Evolutionary conservation across 2,797 vertebrate genomes (phyloP).

Genomic region (Avahi laniger): DNA sequence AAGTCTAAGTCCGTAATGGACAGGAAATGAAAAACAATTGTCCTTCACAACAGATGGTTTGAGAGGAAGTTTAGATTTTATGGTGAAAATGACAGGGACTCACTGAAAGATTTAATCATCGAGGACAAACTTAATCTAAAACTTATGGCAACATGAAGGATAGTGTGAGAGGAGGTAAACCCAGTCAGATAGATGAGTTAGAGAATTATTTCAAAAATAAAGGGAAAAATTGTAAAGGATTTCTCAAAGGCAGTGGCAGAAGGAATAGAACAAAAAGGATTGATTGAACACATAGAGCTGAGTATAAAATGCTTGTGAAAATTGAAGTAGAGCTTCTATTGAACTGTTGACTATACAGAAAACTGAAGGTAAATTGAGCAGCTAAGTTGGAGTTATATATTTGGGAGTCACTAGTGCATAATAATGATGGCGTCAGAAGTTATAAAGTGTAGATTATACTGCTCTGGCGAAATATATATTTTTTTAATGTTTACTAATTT

Average conservation of each 20-base stretch:
- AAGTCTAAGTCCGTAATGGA: neutral
- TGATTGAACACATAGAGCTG: neutral
- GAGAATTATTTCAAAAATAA: neutral
- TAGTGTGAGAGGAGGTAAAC: neutral
- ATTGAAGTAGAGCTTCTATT: neutral
- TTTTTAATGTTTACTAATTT: neutral
- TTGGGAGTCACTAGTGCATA: neutral
- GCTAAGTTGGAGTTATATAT: neutral
- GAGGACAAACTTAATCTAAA: neutral
- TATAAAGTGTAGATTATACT: neutral
- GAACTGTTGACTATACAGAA: neutral
- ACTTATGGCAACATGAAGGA: neutral
- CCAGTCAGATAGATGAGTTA: neutral
- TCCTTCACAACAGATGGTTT: neutral
- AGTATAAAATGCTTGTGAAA: neutral
- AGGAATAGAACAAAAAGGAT: neutral
- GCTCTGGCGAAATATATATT: neutral
- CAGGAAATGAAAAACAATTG: neutral
- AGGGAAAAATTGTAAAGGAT: neutral
- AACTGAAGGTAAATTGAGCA: neutral
- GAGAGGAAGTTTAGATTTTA: neutral
- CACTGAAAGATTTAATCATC: conserved; percentile 18
- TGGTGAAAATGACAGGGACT: neutral
- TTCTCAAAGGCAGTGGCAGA: neutral
- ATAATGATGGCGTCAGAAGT: neutral